Percentiles rank a stretch among this genome's conserved stretches.
phyloP scores from a whole-genome alignment of 2,797 vertebrate species.

The Petrocephalus schoutedeni region DNA sequence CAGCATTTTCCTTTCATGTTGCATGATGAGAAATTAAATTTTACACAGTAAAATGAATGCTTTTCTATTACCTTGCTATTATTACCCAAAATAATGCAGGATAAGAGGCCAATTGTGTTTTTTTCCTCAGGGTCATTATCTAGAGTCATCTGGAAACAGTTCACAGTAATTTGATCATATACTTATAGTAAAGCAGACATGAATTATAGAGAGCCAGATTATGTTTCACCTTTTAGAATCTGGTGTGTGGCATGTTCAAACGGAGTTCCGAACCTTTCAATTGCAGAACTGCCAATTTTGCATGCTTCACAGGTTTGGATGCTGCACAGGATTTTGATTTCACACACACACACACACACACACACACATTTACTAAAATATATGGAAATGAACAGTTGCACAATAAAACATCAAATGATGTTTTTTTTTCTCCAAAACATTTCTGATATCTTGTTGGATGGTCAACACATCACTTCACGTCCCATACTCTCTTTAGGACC shows the following conservation, averaged over 20 bases:
- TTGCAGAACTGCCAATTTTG: background rate
- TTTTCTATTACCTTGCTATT: background rate
- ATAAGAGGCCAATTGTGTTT: background rate
- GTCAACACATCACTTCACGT: too few species aligned
- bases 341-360: background rate
- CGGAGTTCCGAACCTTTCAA: background rate
- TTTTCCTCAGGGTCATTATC: background rate
- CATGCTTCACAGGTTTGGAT: background rate
- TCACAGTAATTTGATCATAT: constrained; percentile 13
- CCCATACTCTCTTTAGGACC: too few species aligned
- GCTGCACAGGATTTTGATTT: background rate
- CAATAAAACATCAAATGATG: too few species aligned
- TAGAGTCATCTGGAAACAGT: background rate
- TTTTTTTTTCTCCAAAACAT: too few species aligned
- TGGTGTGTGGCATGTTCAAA: background rate
- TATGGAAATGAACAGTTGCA: too few species aligned
- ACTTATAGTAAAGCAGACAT: background rate
- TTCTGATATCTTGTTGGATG: too few species aligned
- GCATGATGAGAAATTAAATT: background rate
- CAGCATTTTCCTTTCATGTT: background rate
- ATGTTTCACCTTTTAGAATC: background rate
- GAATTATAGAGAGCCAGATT: background rate
- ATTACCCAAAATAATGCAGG: background rate
- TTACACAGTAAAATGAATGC: background rate
- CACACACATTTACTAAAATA: background rate